Evolutionary conservation across 2,888 invertebrate genomes (phyloP).

Genomic region (Cataglyphis livida): DNA sequence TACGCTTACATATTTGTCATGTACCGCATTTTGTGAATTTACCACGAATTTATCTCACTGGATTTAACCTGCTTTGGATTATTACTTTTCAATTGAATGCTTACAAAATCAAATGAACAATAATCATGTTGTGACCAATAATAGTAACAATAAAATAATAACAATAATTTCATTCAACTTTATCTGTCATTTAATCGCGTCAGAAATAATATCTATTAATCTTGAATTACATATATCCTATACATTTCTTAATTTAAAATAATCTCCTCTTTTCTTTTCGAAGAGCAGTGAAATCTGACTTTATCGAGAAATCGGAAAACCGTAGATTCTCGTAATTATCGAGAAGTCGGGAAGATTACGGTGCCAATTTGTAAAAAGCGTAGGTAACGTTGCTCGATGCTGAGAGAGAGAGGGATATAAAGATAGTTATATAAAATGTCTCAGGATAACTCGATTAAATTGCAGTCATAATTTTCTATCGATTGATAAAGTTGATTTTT

Average conservation of each 20-base stretch:
- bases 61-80: slow-evolving; percentile 26
- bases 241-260: slow-evolving; percentile 9
- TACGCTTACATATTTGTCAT: not conserved
- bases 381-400: not conserved
- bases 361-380: not conserved
- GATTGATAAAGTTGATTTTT: not conserved
- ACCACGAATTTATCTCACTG: slow-evolving; percentile 17
- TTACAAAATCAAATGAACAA: not conserved
- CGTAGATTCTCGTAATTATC: slow-evolving; percentile 11
- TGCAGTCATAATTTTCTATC: not conserved
- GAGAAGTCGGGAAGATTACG: not conserved
- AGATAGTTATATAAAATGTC: not conserved
- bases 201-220: not conserved
- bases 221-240: not conserved
- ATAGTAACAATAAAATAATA: not conserved
- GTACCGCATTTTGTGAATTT: slow-evolving; percentile 17
- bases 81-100: not conserved
- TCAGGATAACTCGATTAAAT: not conserved
- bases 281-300: not conserved
- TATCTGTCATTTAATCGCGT: slow-evolving; percentile 14
- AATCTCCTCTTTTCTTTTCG: not conserved
- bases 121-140: not conserved
- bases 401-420: not conserved
- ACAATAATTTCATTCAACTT: not conserved
- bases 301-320: slow-evolving; percentile 21